Evolutionary conservation across 2,113 vertebrate species (phyloP), one percentile per base, ranked within the genome.

Genomic region (Regulus satrapa): DNA sequence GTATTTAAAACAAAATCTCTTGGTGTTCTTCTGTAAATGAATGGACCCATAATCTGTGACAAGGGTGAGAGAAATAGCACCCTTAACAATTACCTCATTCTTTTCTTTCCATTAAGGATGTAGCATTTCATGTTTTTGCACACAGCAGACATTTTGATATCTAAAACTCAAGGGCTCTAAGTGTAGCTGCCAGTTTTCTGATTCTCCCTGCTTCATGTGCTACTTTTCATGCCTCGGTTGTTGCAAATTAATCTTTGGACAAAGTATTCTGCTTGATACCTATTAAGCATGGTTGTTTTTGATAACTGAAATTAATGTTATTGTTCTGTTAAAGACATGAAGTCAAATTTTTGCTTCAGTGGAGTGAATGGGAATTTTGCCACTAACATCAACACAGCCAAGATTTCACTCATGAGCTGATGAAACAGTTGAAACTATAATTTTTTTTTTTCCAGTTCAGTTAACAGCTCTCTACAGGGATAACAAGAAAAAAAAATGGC

Each of bases 221-320:
- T 81, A 19, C n/a, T 49, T 91, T 92, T 94, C 52, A 86, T 0
- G 73, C 61, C 52, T 89, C 59, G 51, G 54, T 49, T 89, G 23
- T 16, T 84, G 55, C 45, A 85, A 91, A 95, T 89, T 75, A 91
- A 86, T 89, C n/a, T 92, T 89, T 91, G 86, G 73, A 87, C 56
- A 87, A 84, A 94, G 86, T 41, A 68, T 52, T 6, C 28, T 84
- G 23, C 45, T 71, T 71, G n/a, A 84, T 80, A 83, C 26, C 41
- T 86, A 66, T 73, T 83, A 79, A 84, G 32, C 12, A 45, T 40
- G 12, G 38, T 68, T 85, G n/a, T 3, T 85, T 91, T 72, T 67
- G 45, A 72, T 85, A 94, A 91, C 6, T 12, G 66, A 75, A 84
- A 95, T 71, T 3, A 89, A 89, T 74, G 81, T 78, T 81, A 64